Conservation (phyloP, 2,113 vertebrate species). For the Conger conger region DNA sequence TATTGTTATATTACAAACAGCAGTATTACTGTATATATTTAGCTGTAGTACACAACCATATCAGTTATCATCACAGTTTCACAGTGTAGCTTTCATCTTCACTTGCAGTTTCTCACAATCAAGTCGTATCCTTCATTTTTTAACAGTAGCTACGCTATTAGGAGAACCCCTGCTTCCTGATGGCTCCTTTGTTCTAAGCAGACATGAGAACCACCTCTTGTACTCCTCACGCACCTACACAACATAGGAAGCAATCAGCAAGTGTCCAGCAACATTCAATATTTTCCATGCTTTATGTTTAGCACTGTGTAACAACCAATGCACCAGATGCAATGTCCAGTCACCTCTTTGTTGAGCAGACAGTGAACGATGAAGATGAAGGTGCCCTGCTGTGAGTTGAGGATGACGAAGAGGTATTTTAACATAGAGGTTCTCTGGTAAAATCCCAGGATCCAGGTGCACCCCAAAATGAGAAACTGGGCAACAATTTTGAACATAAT, state of each 20-base stretch:
- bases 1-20: too few species aligned
- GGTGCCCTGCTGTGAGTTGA: constrained; percentile 69
- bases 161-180: not conserved
- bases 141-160: constrained; percentile 9
- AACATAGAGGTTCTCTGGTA: constrained; percentile 53
- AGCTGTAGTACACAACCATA: too few species aligned
- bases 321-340: not conserved
- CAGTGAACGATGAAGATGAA: constrained; percentile 68
- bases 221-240: constrained; percentile 52
- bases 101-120: not conserved
- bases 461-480: constrained; percentile 65
- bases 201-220: constrained; percentile 45
- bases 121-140: constrained; percentile 35
- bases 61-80: too few species aligned
- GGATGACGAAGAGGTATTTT: constrained; percentile 54
- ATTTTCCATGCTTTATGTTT: not conserved
- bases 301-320: not conserved
- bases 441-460: constrained; percentile 62
- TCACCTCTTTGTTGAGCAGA: constrained; percentile 66
- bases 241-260: not conserved
- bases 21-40: too few species aligned
- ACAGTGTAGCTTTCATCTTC: not conserved
- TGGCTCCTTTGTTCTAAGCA: not conserved
- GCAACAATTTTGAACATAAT: constrained; percentile 63
- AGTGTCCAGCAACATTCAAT: not conserved